Conservation (phyloP, 1,140 invertebrate genomes). For the Pogonus chalceus region DNA sequence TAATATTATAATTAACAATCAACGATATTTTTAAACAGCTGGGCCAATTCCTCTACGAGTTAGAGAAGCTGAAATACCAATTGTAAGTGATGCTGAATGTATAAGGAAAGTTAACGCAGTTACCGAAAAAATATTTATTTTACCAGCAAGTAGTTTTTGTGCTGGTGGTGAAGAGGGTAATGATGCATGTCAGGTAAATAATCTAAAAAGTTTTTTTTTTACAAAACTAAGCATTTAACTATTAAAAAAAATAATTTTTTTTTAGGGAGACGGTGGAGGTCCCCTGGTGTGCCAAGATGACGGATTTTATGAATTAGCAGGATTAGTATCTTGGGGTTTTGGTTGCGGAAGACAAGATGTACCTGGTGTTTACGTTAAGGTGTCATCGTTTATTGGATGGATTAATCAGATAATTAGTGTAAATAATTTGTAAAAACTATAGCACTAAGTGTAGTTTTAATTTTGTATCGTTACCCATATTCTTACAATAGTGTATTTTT, state of each 20-base stretch:
- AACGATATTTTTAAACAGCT: constrained; percentile 43
- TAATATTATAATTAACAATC: background rate
- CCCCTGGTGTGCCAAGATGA: constrained; percentile 86
- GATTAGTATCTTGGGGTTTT: constrained; percentile 87
- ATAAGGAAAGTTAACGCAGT: constrained; percentile 86
- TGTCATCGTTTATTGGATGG: constrained; percentile 90
- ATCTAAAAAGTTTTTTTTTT: background rate
- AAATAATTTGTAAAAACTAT: constrained; percentile 67
- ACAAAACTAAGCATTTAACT: background rate
- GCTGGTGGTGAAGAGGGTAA: constrained; percentile 86
- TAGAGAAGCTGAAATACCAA: constrained; percentile 82
- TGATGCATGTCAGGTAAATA: constrained; percentile 79
- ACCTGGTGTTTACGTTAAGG: constrained; percentile 89
- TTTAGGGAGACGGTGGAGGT: constrained; percentile 81
- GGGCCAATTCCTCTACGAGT: constrained; percentile 83
- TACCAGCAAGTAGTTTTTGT: constrained; percentile 87
- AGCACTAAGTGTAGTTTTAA: too few relatives aligned
- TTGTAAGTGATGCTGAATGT: constrained; percentile 86
- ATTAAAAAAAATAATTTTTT: constrained; percentile 14
- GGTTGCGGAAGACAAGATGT: constrained; percentile 81
- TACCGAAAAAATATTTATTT: constrained; percentile 86
- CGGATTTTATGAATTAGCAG: constrained; percentile 83
- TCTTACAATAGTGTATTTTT: too few relatives aligned
- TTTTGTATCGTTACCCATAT: too few relatives aligned
- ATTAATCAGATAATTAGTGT: constrained; percentile 95